Evolutionary conservation across 2,797 vertebrate genomes (phyloP), one percentile per base, ranked within the genome.

Genomic region (Emys orbicularis): DNA sequence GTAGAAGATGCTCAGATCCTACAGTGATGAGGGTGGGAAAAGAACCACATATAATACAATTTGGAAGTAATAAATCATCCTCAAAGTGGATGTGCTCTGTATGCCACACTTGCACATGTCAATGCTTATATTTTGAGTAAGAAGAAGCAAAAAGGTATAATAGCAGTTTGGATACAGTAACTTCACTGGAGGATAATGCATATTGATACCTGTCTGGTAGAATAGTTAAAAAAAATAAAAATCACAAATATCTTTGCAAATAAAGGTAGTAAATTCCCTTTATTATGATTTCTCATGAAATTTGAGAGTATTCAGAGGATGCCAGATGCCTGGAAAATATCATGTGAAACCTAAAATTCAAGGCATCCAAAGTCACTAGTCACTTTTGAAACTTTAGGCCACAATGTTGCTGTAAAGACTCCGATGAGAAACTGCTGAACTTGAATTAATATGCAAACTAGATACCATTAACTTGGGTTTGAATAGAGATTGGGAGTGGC

Each of bases 101-200:
- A 27, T 76, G 41, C 23, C 25, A 41, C 13, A 76, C 37, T 25
- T 47, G 72, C 25, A 47, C 72, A 29, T 44, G 25, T 6, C 25
- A 27, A 15, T 76, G 11, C 41, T 76, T 76, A 25, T 29, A 15
- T 47, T 68, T 12, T 81, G 5, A 16, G 49, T 8, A 57, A 90
- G 86, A 9, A 79, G 49, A 77, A 77, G 74, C 54, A 47, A 74
- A 53, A 54, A 77, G 11, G 59, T 90, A 88, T 37, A 4, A 84
- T 37, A 94, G 65, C 34, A 93, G 11, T 49, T 87, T 89, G 5
- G 1, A 86, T 94, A 81, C 7, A 56, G 74, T 88, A 79, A 7
- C 10, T 93, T 87, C 91, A 16, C 25, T 87, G 13, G 13, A 37
- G 18, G 18, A 54, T 47, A 74, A 23, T 41, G 41, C 1, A 4